Evolutionary conservation across 2,113 vertebrate genomes (phyloP).

Genomic region (Crotalus horridus): DNA sequence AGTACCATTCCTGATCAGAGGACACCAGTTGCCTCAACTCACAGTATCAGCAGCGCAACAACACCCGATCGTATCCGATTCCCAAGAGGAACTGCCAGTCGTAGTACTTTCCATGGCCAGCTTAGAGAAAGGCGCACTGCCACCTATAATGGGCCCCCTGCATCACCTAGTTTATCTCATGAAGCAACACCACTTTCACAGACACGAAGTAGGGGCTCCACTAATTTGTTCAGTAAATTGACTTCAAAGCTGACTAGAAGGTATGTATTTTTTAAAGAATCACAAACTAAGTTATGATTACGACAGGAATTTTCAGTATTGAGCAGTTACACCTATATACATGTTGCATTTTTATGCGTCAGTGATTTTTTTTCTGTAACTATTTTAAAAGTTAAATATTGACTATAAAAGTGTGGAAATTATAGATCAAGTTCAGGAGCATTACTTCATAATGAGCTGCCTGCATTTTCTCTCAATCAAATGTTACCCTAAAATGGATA

Average conservation of each 20-base stretch:
- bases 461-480: background rate
- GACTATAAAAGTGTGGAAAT: background rate
- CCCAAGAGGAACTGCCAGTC: constrained; percentile 88
- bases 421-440: background rate
- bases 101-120: constrained; percentile 97
- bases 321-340: background rate
- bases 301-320: fast-evolving
- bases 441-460: background rate
- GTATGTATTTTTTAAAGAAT: constrained; percentile 68
- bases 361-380: background rate
- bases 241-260: constrained; percentile 97
- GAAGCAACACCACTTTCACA: constrained; percentile 89
- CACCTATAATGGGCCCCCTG: constrained; percentile 94
- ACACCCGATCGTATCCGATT: constrained; percentile 92
- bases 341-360: background rate
- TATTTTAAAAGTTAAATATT: background rate
- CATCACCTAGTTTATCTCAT: constrained; percentile 91
- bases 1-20: constrained; percentile 83
- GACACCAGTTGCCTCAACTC: constrained; percentile 90
- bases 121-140: constrained; percentile 91
- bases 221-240: constrained; percentile 94
- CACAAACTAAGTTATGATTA: fast-evolving
- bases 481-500: background rate
- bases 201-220: constrained; percentile 89
- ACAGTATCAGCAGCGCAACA: constrained; percentile 89